Conservation (phyloP, 2,888 invertebrate genomes). For the Netelia fuscicornis region DNA sequence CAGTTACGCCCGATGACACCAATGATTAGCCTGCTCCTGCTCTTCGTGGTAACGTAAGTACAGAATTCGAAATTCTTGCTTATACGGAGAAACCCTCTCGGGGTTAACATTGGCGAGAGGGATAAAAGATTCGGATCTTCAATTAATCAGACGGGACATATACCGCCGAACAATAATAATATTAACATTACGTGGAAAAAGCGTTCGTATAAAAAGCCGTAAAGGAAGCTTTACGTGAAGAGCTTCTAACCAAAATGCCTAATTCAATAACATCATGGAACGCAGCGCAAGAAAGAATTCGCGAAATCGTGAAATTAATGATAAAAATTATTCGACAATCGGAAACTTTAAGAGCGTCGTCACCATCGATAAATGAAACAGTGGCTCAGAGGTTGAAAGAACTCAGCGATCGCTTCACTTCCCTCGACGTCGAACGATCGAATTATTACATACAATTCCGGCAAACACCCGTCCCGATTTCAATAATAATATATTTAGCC, state of each 20-base stretch:
- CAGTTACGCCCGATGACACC: conserved; percentile 9
- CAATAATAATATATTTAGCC: conserved; percentile 44
- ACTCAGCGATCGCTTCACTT: not conserved
- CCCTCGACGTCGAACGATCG: conserved; percentile 32
- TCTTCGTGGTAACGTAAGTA: conserved; percentile 39
- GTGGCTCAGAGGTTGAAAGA: not conserved
- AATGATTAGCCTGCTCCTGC: conserved; percentile 24
- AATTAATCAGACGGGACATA: not conserved
- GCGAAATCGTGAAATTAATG: conserved; percentile 37
- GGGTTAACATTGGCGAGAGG: not conserved
- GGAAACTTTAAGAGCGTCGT: not conserved
- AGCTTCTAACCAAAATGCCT: conserved; percentile 4
- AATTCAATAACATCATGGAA: conserved; percentile 12
- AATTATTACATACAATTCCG: conserved; percentile 13
- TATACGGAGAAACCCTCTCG: conserved; percentile 5
- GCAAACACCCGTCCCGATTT: conserved; percentile 18
- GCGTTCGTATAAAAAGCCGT: not conserved
- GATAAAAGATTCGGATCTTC: not conserved
- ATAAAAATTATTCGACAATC: conserved; percentile 20
- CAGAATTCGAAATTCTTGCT: not conserved
- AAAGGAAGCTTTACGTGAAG: conserved; percentile 24
- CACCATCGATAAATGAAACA: not conserved
- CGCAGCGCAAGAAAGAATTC: conserved; percentile 26
- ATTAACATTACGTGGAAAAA: too few relatives aligned
- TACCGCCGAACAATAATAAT: too few relatives aligned